These are phyloP conservation scores for Oryzaephilus surinamensis DNA, from an alignment of 1,140 invertebrate genomes.

Conservation along the genomic window DNA sequence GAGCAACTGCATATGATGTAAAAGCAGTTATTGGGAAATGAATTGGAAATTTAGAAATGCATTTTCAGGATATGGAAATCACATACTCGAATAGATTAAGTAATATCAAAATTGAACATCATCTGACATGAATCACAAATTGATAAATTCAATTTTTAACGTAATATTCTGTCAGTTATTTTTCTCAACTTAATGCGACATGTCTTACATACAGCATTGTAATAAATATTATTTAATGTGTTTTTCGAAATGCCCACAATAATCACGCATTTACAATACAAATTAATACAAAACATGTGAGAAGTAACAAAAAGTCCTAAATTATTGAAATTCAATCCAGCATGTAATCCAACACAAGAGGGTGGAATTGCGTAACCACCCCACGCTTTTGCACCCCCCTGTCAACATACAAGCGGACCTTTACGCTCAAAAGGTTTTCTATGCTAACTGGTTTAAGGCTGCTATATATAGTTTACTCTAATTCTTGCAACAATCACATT, in stretches of 20 bases:
- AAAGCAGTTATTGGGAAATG: slow-evolving; percentile 16
- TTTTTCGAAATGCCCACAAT: too few species aligned
- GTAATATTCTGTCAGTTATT: too few species aligned
- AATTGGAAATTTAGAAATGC: slow-evolving; percentile 11
- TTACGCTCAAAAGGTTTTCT: slow-evolving; percentile 31
- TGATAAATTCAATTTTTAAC: too few species aligned
- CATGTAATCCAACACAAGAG: slow-evolving; percentile 30
- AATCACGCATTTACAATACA: too few species aligned
- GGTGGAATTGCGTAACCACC: slow-evolving; percentile 29
- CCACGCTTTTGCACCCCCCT: too few species aligned
- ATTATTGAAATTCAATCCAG: slow-evolving; percentile 25
- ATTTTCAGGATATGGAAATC: slow-evolving; percentile 5
- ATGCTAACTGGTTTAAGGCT: slow-evolving; percentile 33
- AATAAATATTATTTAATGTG: too few species aligned
- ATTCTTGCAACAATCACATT: slow-evolving; percentile 28
- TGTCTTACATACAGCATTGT: too few species aligned
- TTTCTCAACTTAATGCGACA: too few species aligned
- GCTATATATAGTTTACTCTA: slow-evolving; percentile 30
- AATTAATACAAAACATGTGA: too few species aligned
- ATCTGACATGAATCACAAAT: too few species aligned
- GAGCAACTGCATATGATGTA: slow-evolving; percentile 16
- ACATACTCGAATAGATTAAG: slow-evolving; percentile 1
- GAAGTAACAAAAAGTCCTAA: too few species aligned
- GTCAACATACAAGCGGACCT: too few species aligned
- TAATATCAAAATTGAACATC: slow-evolving; percentile 1